Evolutionary conservation across 2,888 invertebrate species (phyloP).

Genomic region (Orgyia antiqua): DNA sequence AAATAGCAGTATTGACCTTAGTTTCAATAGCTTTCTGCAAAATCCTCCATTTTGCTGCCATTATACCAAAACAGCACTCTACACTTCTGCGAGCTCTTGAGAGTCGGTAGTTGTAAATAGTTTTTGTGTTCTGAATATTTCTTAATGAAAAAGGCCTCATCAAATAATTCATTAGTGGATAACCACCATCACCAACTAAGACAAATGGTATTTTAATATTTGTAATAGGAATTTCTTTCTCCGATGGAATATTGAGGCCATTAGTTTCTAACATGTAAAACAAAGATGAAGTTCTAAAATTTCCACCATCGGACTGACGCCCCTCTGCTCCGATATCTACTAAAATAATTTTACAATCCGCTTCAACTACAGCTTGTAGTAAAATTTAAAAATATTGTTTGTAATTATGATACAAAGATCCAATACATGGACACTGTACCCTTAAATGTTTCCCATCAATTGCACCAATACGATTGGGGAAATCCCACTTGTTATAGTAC

Average conservation of each 20-base stretch:
- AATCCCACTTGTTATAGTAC: constrained; percentile 8
- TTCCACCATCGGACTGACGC: constrained; percentile 7
- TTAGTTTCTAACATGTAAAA: constrained; percentile 10
- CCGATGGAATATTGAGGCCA: constrained; percentile 11
- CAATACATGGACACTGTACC: constrained; percentile 1
- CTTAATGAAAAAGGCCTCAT: constrained; percentile 5
- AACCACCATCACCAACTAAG: constrained; percentile 11
- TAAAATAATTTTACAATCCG: constrained; percentile 12
- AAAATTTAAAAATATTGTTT: constrained; percentile 9
- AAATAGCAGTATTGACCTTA: constrained; percentile 8
- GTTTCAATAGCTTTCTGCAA: constrained; percentile 12
- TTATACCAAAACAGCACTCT: constrained; percentile 15
- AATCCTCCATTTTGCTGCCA: constrained; percentile 14
- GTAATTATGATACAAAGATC: constrained; percentile 7
- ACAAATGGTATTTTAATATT: constrained; percentile 13
- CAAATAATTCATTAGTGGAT: constrained; percentile 8
- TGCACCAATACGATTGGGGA: constrained; percentile 10
- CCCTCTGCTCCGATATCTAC: constrained; percentile 11
- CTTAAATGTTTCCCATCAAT: constrained; percentile 7
- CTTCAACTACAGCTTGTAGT: constrained; percentile 9
- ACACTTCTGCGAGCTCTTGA: constrained; percentile 12
- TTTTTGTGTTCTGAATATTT: constrained; percentile 12
- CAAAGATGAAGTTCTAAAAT: constrained; percentile 2
- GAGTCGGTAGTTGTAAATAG: constrained; percentile 14
- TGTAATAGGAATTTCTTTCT: constrained; percentile 12